These are phyloP conservation scores for Misgurnus mizolepis DNA, from an alignment of 2,113 vertebrate genomes.

Conservation along the genomic window DNA sequence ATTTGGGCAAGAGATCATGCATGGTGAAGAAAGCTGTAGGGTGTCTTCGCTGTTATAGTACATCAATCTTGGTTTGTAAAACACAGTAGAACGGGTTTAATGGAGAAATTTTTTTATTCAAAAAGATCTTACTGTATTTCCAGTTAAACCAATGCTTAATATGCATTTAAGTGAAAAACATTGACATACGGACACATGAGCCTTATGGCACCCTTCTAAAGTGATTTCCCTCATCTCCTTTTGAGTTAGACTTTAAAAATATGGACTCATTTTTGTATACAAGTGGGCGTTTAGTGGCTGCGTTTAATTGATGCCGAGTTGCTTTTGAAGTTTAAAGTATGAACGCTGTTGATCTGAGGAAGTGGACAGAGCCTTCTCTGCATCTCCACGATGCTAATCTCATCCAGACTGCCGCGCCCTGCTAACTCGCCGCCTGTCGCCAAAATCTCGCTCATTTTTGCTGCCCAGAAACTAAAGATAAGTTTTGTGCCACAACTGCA, in stretches of 20 bases:
- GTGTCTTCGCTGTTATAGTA: not conserved
- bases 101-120: not conserved
- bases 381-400: conserved; percentile 53
- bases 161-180: not conserved
- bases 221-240: not conserved
- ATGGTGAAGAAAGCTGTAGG: not conserved
- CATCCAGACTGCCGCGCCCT: conserved; percentile 46
- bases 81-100: not conserved
- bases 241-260: not conserved
- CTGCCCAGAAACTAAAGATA: conserved; percentile 43
- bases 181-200: not conserved
- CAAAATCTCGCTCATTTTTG: conserved; percentile 24
- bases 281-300: conserved; percentile 42
- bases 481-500: conserved; percentile 39
- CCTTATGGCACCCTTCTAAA: conserved; percentile 19
- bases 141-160: not conserved
- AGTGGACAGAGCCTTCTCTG: conserved; percentile 35
- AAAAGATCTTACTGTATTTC: not conserved
- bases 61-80: not conserved
- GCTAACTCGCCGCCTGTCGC: conserved; percentile 14
- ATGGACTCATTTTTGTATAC: conserved; percentile 32
- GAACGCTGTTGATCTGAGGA: conserved; percentile 43
- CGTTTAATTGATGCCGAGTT: conserved; percentile 51
- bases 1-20: not conserved
- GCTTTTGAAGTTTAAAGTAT: conserved; percentile 50